Conservation (phyloP, 2,888 invertebrate genomes). For the Heterodera filipjevi region DNA sequence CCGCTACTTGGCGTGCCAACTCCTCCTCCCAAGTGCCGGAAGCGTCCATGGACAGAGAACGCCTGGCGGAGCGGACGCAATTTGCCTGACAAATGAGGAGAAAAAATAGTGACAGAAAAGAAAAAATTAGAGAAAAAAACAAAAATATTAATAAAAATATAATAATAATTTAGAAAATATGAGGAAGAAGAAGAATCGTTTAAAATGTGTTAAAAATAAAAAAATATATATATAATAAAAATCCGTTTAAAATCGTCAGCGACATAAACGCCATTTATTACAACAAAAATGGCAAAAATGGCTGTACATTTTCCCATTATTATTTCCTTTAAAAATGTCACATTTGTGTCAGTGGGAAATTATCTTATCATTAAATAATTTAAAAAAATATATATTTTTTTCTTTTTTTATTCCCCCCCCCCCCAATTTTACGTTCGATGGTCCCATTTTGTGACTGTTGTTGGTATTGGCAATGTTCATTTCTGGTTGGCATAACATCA, state of each 20-base stretch:
- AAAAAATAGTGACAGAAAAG: background rate
- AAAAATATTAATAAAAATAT: background rate
- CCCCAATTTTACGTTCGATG: background rate
- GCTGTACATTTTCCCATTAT: background rate
- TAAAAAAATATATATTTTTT: background rate
- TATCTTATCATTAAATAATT: background rate
- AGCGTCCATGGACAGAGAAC: background rate
- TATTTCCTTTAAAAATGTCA: background rate
- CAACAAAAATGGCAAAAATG: background rate
- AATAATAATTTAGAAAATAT: background rate
- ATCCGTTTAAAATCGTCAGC: too few relatives aligned
- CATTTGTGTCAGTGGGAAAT: background rate
- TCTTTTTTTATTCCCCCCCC: too few relatives aligned
- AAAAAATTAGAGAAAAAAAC: background rate
- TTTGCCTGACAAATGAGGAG: background rate
- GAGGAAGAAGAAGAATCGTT: too few relatives aligned
- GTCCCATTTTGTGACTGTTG: background rate
- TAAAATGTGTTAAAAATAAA: too few relatives aligned
- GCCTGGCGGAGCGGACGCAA: background rate
- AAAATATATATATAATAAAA: too few relatives aligned
- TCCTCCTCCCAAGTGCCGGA: slow-evolving; percentile 17
- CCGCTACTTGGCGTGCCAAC: slow-evolving; percentile 14
- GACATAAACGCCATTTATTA: background rate
- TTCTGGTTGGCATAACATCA: too few relatives aligned
- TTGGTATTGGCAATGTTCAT: background rate